phyloP scores from a whole-genome alignment of 2,888 invertebrate genomes.

The Sinopyrophorus schimmeli region DNA sequence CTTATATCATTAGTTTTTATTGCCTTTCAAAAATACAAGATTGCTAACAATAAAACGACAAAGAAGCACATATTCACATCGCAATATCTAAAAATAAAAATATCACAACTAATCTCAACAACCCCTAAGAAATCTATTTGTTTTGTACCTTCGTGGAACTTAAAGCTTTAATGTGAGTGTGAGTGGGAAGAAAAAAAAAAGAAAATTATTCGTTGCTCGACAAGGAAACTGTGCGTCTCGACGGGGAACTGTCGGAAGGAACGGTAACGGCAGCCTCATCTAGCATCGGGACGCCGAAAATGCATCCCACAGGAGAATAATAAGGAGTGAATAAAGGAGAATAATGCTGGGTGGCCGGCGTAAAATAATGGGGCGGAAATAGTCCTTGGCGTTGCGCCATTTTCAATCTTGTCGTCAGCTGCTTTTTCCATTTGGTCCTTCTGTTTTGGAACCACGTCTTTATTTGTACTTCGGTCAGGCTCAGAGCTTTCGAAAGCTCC shows the following conservation, averaged over 20 bases:
- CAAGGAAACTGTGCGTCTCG: slow-evolving; percentile 22
- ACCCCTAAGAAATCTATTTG: no score
- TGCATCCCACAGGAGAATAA: slow-evolving; percentile 64
- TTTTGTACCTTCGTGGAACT: no score
- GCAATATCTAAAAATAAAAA: no score
- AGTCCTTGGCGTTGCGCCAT: slow-evolving; percentile 86
- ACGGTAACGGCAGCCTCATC: slow-evolving; percentile 46
- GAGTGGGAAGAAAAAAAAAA: no score
- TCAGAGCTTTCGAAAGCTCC: slow-evolving; percentile 87
- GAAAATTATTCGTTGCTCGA: slow-evolving; percentile 23
- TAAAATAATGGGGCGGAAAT: slow-evolving; percentile 71
- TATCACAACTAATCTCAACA: no score
- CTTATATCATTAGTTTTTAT: no score
- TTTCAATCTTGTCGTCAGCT: slow-evolving; percentile 85
- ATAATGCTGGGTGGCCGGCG: slow-evolving; percentile 64
- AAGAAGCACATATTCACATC: no score
- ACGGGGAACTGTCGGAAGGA: slow-evolving; percentile 38
- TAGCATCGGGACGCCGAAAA: slow-evolving; percentile 62
- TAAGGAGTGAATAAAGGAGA: slow-evolving; percentile 65
- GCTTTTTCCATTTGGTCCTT: slow-evolving; percentile 97
- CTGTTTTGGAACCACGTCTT: slow-evolving; percentile 98
- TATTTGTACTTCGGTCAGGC: slow-evolving; percentile 92
- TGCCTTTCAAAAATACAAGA: no score
- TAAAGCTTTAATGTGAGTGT: no score
- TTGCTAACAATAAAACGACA: no score